Percentiles rank a stretch among this genome's conserved stretches.
phyloP scores from a whole-genome alignment of 1,140 invertebrate species.

The Caenorhabditis remanei region DNA sequence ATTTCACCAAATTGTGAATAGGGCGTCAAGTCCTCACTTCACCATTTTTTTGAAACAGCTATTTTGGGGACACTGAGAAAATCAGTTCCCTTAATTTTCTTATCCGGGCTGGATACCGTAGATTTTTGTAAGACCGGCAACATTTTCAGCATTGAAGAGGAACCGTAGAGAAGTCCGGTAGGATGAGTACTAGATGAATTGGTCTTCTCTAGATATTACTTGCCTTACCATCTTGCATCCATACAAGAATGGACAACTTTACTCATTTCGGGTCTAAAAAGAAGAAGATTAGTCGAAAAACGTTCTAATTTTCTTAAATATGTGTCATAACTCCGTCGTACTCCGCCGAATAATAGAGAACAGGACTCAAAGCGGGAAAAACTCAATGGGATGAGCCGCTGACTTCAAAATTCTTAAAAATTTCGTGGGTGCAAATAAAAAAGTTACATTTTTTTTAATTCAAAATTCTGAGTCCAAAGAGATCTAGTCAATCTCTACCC shows the following conservation, averaged over 20 bases:
- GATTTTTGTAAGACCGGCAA: no score
- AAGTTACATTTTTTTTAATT: background rate
- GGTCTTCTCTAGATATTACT: no score
- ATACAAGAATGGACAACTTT: no score
- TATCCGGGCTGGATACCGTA: background rate
- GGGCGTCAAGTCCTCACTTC: background rate
- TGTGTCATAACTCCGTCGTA: background rate
- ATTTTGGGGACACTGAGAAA: background rate
- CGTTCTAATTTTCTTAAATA: background rate
- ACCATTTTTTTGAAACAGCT: background rate
- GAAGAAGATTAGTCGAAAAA: background rate
- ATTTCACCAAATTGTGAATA: background rate
- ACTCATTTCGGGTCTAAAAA: background rate
- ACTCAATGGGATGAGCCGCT: conserved; percentile 16
- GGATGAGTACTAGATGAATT: no score
- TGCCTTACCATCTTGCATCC: no score
- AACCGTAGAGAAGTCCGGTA: no score
- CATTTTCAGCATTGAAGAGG: no score
- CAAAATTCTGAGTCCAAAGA: background rate
- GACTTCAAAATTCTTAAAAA: background rate
- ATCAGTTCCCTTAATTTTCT: background rate
- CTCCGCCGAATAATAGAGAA: background rate
- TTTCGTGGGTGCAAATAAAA: background rate
- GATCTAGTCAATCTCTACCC: background rate
- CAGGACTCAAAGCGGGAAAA: background rate